These are phyloP conservation scores for Griposia aprilina DNA, from an alignment of 2,888 invertebrate genomes.

Conservation along the genomic window DNA sequence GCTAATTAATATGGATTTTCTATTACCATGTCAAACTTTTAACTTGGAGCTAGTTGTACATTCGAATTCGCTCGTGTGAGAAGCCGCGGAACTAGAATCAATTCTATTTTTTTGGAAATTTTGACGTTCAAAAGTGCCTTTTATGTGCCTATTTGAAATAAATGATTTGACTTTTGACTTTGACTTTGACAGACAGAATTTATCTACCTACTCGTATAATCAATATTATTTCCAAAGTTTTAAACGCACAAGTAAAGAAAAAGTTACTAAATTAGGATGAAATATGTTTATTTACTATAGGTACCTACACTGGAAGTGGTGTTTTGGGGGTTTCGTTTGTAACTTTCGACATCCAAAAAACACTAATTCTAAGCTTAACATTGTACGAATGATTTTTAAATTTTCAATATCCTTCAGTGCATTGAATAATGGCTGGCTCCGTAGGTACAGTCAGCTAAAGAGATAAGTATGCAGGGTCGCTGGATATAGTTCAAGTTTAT, in stretches of 20 bases:
- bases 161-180: no score
- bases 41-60: no score
- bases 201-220: neutral
- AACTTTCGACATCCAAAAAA: neutral
- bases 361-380: neutral
- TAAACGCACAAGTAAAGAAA: neutral
- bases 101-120: neutral
- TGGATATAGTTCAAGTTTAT: no score
- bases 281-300: neutral
- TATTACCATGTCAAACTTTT: neutral
- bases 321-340: neutral
- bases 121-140: no score
- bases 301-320: neutral
- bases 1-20: neutral
- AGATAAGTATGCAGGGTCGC: no score
- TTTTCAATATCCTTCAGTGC: neutral
- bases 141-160: no score
- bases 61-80: neutral
- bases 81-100: no score
- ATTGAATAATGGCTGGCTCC: neutral
- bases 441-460: no score
- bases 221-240: neutral
- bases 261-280: neutral
- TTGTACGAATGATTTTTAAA: neutral
- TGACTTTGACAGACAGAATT: neutral